These are phyloP conservation scores for Gisinianus flammeolus DNA, from an alignment of 2,888 invertebrate species.

Conservation along the genomic window DNA sequence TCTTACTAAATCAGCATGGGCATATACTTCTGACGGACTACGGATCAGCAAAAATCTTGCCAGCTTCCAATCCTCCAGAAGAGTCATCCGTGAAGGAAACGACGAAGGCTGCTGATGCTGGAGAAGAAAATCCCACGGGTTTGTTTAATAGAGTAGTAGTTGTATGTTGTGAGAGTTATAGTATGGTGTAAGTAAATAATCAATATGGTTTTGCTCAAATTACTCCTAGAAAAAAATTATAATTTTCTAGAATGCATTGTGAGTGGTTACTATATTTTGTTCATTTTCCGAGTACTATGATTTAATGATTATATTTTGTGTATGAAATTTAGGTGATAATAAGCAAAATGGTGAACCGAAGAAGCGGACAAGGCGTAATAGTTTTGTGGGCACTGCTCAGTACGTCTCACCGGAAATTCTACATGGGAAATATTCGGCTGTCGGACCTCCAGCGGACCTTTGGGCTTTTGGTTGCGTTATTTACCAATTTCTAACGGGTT, in stretches of 20 bases:
- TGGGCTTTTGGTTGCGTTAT: slow-evolving; percentile 98
- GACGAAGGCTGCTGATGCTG: not conserved
- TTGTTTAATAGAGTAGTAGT: no score
- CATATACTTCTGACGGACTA: slow-evolving; percentile 97
- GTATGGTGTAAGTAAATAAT: no score
- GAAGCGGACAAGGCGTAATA: slow-evolving; percentile 69
- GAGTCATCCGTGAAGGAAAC: not conserved
- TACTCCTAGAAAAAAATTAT: not conserved
- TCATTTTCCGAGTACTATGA: no score
- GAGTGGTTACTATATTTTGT: not conserved
- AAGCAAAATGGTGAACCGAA: not conserved
- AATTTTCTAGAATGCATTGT: not conserved
- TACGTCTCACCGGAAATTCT: slow-evolving; percentile 98
- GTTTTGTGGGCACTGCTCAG: slow-evolving; percentile 98
- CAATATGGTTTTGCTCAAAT: not conserved
- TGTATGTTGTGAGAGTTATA: no score
- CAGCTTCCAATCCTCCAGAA: not conserved
- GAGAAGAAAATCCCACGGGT: not conserved
- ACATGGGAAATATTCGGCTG: slow-evolving; percentile 70
- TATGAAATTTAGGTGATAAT: not conserved
- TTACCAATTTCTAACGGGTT: slow-evolving; percentile 94
- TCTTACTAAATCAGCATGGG: slow-evolving; percentile 92
- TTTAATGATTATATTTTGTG: not conserved
- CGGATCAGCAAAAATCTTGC: slow-evolving; percentile 90
- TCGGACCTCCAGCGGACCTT: slow-evolving; percentile 81